phyloP scores from a whole-genome alignment of 2,797 vertebrate species.

The Anableps anableps region DNA sequence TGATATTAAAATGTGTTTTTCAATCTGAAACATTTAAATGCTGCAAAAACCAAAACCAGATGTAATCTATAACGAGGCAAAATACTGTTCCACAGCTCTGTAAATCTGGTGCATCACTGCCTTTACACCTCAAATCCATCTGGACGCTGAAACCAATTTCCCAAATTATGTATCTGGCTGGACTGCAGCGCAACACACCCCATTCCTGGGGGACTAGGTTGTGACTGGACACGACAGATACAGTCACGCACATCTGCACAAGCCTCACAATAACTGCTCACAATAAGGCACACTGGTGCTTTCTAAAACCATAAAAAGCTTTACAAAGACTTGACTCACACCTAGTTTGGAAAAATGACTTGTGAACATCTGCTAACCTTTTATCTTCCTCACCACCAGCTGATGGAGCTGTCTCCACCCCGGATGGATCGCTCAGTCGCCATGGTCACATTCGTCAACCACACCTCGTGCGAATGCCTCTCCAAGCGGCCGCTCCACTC shows the following conservation, averaged over 20 bases:
- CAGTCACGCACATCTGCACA: slow-evolving; percentile 44
- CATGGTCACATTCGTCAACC: slow-evolving; percentile 80
- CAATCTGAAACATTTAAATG: not conserved
- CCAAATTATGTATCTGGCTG: slow-evolving; percentile 32
- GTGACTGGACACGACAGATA: slow-evolving; percentile 19
- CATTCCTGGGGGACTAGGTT: slow-evolving; percentile 39
- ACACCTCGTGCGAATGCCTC: slow-evolving; percentile 78
- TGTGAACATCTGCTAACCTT: not conserved
- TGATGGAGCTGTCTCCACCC: slow-evolving; percentile 74
- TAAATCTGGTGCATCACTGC: not conserved
- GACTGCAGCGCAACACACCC: slow-evolving; percentile 27
- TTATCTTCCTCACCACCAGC: slow-evolving; percentile 43
- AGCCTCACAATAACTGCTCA: slow-evolving; percentile 17
- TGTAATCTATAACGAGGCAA: not conserved
- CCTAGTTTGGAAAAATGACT: not conserved
- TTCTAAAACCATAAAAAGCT: not conserved
- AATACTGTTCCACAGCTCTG: not conserved
- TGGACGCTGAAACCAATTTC: slow-evolving; percentile 27
- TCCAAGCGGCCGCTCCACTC: slow-evolving; percentile 75
- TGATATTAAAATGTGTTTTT: not conserved
- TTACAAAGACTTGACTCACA: not conserved
- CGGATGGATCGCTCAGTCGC: slow-evolving; percentile 62
- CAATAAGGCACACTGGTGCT: no score
- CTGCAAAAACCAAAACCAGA: not conserved
- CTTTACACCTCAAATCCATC: slow-evolving; percentile 18